phyloP scores from a whole-genome alignment of 2,113 vertebrate species.

The Bufo bufo region DNA sequence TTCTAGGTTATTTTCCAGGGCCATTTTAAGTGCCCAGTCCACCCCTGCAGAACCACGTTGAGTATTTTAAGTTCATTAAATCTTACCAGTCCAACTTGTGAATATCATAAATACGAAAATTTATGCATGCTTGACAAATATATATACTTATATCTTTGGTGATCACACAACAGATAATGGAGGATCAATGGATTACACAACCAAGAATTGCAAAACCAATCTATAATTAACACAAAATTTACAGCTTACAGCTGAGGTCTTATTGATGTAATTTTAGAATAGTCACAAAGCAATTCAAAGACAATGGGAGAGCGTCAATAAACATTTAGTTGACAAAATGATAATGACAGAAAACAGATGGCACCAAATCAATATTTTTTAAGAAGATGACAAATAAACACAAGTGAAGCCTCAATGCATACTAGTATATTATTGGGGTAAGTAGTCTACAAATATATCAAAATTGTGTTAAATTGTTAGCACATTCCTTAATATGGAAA shows the following conservation, averaged over 20 bases:
- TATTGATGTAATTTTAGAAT: slow-evolving; percentile 45
- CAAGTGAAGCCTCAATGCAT: background rate
- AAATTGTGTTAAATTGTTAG: background rate
- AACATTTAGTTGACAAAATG: slow-evolving; percentile 39
- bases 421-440: background rate
- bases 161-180: background rate
- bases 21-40: too few relatives aligned
- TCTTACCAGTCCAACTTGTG: background rate
- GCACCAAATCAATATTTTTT: slow-evolving; percentile 31
- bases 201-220: slow-evolving; percentile 21
- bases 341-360: slow-evolving; percentile 17
- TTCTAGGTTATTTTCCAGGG: too few relatives aligned
- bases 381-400: background rate
- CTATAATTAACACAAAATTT: slow-evolving; percentile 32
- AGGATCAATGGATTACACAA: background rate
- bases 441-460: background rate
- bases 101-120: background rate
- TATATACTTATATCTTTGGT: background rate
- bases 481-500: background rate
- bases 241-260: slow-evolving; percentile 13
- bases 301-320: slow-evolving; percentile 44
- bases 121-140: background rate
- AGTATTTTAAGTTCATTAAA: background rate
- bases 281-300: slow-evolving; percentile 50
- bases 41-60: background rate